Evolutionary conservation across 2,113 vertebrate genomes (phyloP), one percentile per base, ranked within the genome.

Genomic region (Puffinus mauretanicus): DNA sequence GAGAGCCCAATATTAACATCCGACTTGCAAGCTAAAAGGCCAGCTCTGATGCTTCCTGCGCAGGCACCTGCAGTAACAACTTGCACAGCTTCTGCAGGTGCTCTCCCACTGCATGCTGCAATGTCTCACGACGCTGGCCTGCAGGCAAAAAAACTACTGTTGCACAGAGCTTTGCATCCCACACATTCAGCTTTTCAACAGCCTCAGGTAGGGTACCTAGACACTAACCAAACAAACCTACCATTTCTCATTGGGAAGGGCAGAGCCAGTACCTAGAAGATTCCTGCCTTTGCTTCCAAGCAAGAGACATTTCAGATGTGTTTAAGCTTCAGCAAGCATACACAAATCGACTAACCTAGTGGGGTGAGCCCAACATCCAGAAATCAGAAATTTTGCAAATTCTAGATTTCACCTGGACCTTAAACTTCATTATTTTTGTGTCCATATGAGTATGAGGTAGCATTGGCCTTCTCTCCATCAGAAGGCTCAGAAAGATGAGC

Each of bases 231-330:
- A 19, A 9, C n/a, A 44, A 44, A 49, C 51, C 21, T 10, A 14
- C 1, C 16, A 27, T 9, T 42, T 58, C 57, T 27, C 38, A 10
- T 0, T 18, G 13, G 9, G 13, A 64, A 8, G 5, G 9, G 11
- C 0, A 73, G 22, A 60, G 47, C 8, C 15, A 36, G 26, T 11
- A 25, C 25, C 9, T 5, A 9, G 14, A 36, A 67, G 20, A 57
- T 25, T 60, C 70, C 54, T 44, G 12, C 25, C 26, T 72, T 64
- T 47, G 13, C 25, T 82, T 70, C 75, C 70, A 36, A 79, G 26
- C 36, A 52, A 62, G 75, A 65, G 29, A 40, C 4, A 16, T 46
- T 47, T 78, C 49, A 61, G 44, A 25, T 17, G 10, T 12, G 36
- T 47, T 66, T 66, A 36, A 71, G 34, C 36, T 85, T 24, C 78